Evolutionary conservation across 2,888 invertebrate genomes (phyloP).

Genomic region (Philaethria dido): DNA sequence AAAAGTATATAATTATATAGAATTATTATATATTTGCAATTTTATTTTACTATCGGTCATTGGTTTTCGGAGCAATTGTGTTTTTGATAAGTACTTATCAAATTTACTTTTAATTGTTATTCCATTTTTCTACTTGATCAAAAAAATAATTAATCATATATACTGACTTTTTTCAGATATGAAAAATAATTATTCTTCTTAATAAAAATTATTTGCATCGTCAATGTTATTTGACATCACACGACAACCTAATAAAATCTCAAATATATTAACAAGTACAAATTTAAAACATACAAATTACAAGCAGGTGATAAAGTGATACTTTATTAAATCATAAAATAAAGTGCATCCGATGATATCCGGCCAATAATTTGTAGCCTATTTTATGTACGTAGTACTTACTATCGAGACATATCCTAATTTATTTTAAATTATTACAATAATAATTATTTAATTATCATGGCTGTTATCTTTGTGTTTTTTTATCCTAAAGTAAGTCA

Average conservation of each 20-base stretch:
- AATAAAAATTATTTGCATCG: too few species aligned
- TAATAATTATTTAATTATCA: neutral
- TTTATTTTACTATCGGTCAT: slow-evolving; percentile 11
- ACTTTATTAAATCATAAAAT: neutral
- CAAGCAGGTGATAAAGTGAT: neutral
- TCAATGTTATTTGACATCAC: too few species aligned
- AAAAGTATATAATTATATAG: too few species aligned
- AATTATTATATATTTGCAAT: neutral
- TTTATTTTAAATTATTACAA: neutral
- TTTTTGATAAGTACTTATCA: slow-evolving; percentile 17
- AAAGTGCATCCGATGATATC: too few species aligned
- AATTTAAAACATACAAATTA: neutral
- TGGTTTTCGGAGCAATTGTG: slow-evolving; percentile 2
- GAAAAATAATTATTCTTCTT: too few species aligned
- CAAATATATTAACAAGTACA: neutral
- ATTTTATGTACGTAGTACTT: too few species aligned
- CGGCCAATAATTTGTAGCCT: too few species aligned
- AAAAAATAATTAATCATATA: neutral
- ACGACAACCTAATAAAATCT: too few species aligned
- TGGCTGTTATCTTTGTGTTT: neutral
- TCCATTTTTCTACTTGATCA: neutral
- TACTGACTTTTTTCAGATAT: too few species aligned
- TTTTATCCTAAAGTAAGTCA: neutral
- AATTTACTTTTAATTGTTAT: neutral
- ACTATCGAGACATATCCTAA: neutral